These are phyloP conservation scores for Colletes gigas DNA, from an alignment of 1,140 invertebrate genomes.

Conservation along the genomic window DNA sequence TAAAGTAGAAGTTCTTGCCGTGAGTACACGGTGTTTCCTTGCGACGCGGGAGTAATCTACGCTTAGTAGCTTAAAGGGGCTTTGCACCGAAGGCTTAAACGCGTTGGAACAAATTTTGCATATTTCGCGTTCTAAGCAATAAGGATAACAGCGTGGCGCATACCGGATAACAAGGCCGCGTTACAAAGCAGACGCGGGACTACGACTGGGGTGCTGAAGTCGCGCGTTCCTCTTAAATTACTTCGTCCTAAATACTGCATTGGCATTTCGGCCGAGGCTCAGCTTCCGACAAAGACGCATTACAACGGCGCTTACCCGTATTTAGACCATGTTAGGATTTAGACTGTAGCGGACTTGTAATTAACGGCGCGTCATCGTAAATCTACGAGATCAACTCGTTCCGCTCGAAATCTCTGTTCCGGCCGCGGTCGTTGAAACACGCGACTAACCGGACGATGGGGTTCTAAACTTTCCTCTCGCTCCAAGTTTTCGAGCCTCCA, in stretches of 20 bases:
- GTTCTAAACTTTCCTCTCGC: too few species aligned
- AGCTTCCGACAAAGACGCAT: slow-evolving; percentile 44
- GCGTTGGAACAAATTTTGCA: slow-evolving; percentile 22
- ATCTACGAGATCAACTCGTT: slow-evolving; percentile 50
- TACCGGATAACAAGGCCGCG: slow-evolving; percentile 1
- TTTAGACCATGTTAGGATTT: slow-evolving; percentile 42
- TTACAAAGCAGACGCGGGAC: not conserved
- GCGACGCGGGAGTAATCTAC: not conserved
- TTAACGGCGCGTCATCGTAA: slow-evolving; percentile 53
- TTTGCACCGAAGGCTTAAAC: not conserved
- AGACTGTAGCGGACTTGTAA: slow-evolving; percentile 38
- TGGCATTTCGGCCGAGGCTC: slow-evolving; percentile 52
- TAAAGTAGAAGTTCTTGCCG: not conserved
- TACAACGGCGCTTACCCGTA: slow-evolving; percentile 21
- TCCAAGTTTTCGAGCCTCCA: too few species aligned
- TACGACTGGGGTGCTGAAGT: not conserved
- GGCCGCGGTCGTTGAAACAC: not conserved
- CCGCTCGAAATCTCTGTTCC: slow-evolving; percentile 2
- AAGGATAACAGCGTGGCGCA: not conserved
- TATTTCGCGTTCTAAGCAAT: slow-evolving; percentile 9
- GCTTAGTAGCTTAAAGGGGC: not conserved
- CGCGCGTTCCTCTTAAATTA: slow-evolving; percentile 53
- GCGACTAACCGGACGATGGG: too few species aligned
- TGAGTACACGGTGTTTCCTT: not conserved
- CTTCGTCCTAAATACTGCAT: slow-evolving; percentile 58